A percentile compares a stretch with the other conserved stretches of the same genome.
Conservation (phyloP, 2,888 invertebrate species). For the Ophioninae sp. region DNA sequence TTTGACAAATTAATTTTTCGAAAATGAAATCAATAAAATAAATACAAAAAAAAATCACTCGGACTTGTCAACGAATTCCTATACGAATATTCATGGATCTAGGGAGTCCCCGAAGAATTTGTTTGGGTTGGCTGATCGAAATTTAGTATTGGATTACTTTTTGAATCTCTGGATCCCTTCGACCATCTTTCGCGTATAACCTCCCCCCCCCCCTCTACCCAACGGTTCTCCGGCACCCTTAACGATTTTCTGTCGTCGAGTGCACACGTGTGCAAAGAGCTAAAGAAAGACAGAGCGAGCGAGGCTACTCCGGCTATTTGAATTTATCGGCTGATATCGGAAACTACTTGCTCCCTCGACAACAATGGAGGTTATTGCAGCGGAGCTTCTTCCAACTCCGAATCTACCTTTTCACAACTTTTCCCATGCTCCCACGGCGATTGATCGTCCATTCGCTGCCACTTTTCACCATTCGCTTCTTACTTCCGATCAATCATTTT, state of each 20-base stretch:
- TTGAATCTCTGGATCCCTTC: constrained; percentile 27
- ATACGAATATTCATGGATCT: too few relatives aligned
- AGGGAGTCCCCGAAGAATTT: too few relatives aligned
- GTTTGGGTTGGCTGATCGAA: background rate
- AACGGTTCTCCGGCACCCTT: constrained; percentile 65
- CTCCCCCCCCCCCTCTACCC: constrained; percentile 27
- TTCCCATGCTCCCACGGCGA: background rate
- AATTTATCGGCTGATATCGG: constrained; percentile 76
- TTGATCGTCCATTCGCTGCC: background rate
- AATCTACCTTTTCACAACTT: constrained; percentile 8
- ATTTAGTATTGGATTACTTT: constrained; percentile 8
- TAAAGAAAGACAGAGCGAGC: constrained; percentile 3
- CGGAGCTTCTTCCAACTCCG: constrained; percentile 32
- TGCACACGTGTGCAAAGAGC: constrained; percentile 21
- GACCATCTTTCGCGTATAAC: constrained; percentile 27
- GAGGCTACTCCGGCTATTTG: constrained; percentile 67
- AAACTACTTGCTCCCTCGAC: constrained; percentile 73
- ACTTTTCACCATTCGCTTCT: background rate
- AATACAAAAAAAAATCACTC: too few relatives aligned
- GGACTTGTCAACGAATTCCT: too few relatives aligned
- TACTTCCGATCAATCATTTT: background rate
- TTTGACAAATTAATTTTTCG: too few relatives aligned
- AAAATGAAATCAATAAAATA: too few relatives aligned
- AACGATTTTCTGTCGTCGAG: constrained; percentile 74
- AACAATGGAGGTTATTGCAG: constrained; percentile 69